Conservation (phyloP, 1,140 invertebrate genomes). For the Lepidurus packardi region DNA sequence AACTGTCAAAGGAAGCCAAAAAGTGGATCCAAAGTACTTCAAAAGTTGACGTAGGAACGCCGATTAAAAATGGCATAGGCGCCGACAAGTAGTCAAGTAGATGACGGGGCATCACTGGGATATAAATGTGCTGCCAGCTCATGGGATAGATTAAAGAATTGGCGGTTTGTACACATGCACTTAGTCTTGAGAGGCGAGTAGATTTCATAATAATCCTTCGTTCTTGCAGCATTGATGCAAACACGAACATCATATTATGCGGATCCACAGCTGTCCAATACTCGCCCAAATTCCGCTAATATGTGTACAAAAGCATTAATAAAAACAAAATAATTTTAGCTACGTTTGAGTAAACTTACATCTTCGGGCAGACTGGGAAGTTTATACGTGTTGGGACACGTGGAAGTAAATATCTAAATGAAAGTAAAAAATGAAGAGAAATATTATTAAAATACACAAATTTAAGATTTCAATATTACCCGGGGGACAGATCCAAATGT, state of each 20-base stretch:
- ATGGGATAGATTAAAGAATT: constrained; percentile 92
- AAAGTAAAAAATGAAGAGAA: constrained; percentile 36
- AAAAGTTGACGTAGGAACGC: constrained; percentile 75
- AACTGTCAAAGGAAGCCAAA: background rate
- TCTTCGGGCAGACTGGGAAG: constrained; percentile 90
- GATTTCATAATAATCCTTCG: constrained; percentile 85
- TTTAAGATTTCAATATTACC: background rate
- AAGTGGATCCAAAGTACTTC: constrained; percentile 52
- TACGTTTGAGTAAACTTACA: constrained; percentile 57
- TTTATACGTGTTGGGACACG: constrained; percentile 68
- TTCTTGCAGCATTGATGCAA: constrained; percentile 90
- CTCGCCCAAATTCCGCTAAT: constrained; percentile 88
- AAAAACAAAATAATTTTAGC: constrained; percentile 26
- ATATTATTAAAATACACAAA: background rate
- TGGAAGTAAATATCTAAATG: constrained; percentile 66
- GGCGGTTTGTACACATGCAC: constrained; percentile 88
- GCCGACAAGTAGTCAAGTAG: constrained; percentile 78
- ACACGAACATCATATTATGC: constrained; percentile 87
- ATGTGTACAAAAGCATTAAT: constrained; percentile 38
- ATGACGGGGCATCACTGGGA: constrained; percentile 80
- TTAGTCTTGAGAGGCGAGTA: constrained; percentile 73
- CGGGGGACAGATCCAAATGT: constrained; percentile 48
- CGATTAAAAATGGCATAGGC: constrained; percentile 75
- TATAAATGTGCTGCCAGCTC: constrained; percentile 97
- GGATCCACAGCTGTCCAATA: constrained; percentile 90